Base-by-base conservation (phyloP, 1,140 invertebrate species). In the Drosophila takahashii region DNA sequence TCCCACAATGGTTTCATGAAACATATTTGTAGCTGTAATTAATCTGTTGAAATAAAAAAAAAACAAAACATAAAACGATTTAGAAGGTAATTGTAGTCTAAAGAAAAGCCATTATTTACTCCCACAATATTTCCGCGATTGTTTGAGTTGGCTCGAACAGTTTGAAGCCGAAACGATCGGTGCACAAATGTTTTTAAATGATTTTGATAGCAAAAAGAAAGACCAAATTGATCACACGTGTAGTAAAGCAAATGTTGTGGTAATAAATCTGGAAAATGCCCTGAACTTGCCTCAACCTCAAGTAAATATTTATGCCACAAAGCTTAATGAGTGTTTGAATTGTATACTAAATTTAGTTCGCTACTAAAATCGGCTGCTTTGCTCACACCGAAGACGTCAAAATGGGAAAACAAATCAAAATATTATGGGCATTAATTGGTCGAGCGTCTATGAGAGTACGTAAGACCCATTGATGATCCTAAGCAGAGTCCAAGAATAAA, bases 311-410 rank as follows among this genome's bases (percentile, higher is more conserved):
- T 74, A 74, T 74, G 48, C 70, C 70, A 42, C 67, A 70, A 71
- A 10, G 27, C 67, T 69, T 71, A 71, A 71, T 71, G 67, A 57
- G 51, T 70, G 45, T 39, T 66, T 45, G 41, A 11, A 71, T 70
- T 22, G 48, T 73, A 32, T 72, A 79, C 72, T 80, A 77, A 81
- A 61, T 77, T 81, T 81, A 81, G 79, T 62, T 27, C 6, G 42
- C 37, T 66, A 56, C 69, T 44, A 71, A 72, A 48, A 59, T 22
- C 48, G 16, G 16, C 36, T 34, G 41, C 62, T 50, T 56, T 18
- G 64, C 61, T 54, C 64, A 58, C 36, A 58, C 27, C 51, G 67
- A 52, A 76, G 48, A 76, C 73, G 73, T 76, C 73, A 76, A 75
- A 74, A 75, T 65, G 72, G 22, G 32, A 34, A 64, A 51, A 75